Base-by-base conservation (phyloP, 2,113 vertebrate species). In the Phaethon lepturus region DNA sequence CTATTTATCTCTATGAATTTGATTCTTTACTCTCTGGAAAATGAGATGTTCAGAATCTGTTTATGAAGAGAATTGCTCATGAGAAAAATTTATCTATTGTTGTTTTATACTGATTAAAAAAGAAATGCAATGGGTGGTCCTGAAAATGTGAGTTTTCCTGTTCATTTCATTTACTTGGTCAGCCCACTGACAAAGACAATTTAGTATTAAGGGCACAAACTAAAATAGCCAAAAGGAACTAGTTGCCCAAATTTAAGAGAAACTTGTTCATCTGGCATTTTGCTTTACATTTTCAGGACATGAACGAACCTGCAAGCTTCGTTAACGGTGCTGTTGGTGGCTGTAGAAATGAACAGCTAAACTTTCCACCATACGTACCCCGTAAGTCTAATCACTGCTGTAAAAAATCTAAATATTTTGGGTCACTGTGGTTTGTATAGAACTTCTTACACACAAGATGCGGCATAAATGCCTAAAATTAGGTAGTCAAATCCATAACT, bases 241-340 rank as follows among this genome's bases (percentile, higher is more conserved):
- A 28, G 38, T 44, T 25, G 10, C 33, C 18, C 40, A 6, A 20
- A 29, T 17, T 31, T 6, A 13, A 15, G 28, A 24, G 22, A 25
- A 38, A 59, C 11, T 17, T 23, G 5, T 18, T 66, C 33, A 17
- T 4, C 45, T 9, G 11, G 17, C 2, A 3, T 42, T 40, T 56
- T 11, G 2, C 11, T n/a, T 42, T 18, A 1, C 22, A 1, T 40
- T 29, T 95, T 49, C 84, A 99, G 99, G 99, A 99, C 95, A 99
- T 99, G 99, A 99, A 99, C 40, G 99, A 99, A 78, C 99, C 99
- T 2, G 47, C 98, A 0, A 99, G 97, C 96, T 99, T 99, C 81
- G 99, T 99, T 47, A 97, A 99, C 12, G 99, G 99, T 35, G 98
- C 99, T 1, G 98, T 98, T 44, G 92, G 20, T 13, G 99, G 94